Evolutionary conservation across 1,140 invertebrate species (phyloP).

Genomic region (Ericerus pela): DNA sequence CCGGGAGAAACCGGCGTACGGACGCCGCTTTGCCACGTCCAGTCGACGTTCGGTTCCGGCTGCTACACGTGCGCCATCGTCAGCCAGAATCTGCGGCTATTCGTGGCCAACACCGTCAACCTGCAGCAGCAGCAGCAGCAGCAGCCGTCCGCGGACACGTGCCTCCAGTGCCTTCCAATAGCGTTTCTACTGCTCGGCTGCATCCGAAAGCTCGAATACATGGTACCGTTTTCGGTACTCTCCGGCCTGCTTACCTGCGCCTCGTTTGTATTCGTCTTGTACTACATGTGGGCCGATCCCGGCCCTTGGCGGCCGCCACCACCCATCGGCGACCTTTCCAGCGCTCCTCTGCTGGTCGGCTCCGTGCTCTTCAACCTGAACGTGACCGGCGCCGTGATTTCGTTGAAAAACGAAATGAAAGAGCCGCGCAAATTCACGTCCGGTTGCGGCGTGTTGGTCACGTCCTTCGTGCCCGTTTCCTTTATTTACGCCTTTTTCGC

Average conservation of each 20-base stretch:
- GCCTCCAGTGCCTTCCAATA: constrained; percentile 36
- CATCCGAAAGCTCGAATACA: constrained; percentile 49
- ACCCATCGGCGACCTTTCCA: constrained; percentile 34
- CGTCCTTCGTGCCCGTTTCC: constrained; percentile 33
- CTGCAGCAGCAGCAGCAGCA: neutral
- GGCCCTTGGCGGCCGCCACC: constrained; percentile 33
- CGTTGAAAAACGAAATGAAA: constrained; percentile 38
- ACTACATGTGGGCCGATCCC: constrained; percentile 38
- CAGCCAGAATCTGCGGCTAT: neutral
- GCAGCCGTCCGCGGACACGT: constrained; percentile 1
- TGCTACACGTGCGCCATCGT: neutral
- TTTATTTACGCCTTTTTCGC: constrained; percentile 34
- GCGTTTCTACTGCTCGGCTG: constrained; percentile 47
- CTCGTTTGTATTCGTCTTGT: constrained; percentile 63
- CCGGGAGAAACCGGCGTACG: neutral
- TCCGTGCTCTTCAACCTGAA: constrained; percentile 69
- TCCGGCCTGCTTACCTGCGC: constrained; percentile 63
- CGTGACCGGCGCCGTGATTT: constrained; percentile 57
- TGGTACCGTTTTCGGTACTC: constrained; percentile 63
- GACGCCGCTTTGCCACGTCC: neutral
- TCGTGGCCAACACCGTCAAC: neutral
- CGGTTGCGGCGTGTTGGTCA: constrained; percentile 34
- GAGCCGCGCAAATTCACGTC: constrained; percentile 32
- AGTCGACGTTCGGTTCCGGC: neutral
- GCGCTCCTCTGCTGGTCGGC: constrained; percentile 48